A percentile compares a stretch with the other conserved stretches of the same genome.
Evolutionary conservation across 2,113 vertebrate species (phyloP).

Genomic region (Sinocyclocheilus rhinocerous): DNA sequence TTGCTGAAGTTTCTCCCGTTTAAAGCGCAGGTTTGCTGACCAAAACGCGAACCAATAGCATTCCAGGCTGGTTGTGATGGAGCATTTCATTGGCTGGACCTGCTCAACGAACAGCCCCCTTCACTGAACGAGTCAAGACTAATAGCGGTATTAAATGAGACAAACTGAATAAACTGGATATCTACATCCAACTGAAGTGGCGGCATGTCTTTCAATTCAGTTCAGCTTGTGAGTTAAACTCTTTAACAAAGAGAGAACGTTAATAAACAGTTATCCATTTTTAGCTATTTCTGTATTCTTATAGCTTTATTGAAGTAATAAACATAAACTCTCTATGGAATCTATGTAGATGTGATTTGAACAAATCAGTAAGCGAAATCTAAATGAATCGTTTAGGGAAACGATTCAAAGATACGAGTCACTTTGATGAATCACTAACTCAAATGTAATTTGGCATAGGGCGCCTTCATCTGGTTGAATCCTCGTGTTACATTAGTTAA

Average conservation of each 20-base stretch:
- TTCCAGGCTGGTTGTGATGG: background rate
- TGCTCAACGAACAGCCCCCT: background rate
- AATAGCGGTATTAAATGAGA: background rate
- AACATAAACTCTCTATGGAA: background rate
- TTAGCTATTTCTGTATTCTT: background rate
- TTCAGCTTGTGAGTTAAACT: background rate
- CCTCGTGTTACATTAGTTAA: background rate
- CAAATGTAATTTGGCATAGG: background rate
- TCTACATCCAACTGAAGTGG: background rate
- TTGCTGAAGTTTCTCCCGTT: too few species aligned
- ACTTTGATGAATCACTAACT: background rate
- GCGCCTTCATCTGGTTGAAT: background rate
- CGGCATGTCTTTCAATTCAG: background rate
- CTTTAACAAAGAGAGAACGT: background rate
- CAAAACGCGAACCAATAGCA: background rate
- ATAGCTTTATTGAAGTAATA: background rate
- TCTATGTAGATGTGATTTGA: background rate
- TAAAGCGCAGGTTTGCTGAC: background rate
- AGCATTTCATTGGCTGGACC: background rate
- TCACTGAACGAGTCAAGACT: background rate
- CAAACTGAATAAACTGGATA: background rate
- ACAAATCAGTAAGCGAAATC: background rate
- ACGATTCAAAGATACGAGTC: background rate
- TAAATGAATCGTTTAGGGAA: background rate
- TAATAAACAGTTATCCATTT: too few species aligned